phyloP scores from a whole-genome alignment of 64 coral and sea anemone genomes.

The Montipora cactus region DNA sequence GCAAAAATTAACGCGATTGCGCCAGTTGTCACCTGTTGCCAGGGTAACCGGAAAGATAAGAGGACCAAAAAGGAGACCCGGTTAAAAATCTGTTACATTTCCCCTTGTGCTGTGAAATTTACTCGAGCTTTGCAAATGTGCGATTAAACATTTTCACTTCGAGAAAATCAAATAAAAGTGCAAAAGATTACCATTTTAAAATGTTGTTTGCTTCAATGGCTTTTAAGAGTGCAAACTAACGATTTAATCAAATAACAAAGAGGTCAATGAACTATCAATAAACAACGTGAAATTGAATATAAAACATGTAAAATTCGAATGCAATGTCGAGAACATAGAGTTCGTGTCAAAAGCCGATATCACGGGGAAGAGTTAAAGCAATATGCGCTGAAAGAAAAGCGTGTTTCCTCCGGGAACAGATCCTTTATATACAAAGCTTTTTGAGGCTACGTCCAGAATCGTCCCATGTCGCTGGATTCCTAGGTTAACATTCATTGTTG shows the following conservation, averaged over 20 bases:
- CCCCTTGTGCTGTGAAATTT: not conserved
- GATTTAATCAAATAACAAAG: not conserved
- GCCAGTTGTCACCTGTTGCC: constrained; percentile 12
- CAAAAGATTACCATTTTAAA: not conserved
- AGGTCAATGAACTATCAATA: not conserved
- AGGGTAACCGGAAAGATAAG: not conserved
- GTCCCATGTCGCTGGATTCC: no score
- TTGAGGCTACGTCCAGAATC: no score
- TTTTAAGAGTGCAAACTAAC: not conserved
- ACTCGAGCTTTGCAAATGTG: not conserved
- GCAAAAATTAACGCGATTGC: not conserved
- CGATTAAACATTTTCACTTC: not conserved
- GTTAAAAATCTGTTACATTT: not conserved
- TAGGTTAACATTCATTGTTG: no score
- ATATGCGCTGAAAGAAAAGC: no score
- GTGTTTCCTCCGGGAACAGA: no score
- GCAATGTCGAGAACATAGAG: no score
- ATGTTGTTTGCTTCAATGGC: not conserved
- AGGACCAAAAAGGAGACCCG: not conserved
- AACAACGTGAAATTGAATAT: not conserved
- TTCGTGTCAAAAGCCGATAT: no score
- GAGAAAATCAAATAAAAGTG: not conserved
- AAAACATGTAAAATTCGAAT: no score
- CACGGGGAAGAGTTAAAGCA: no score
- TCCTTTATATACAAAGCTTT: no score